These are phyloP conservation scores for Pseudorectes ferrugineus DNA, from an alignment of 2,113 vertebrate genomes.

Conservation along the genomic window DNA sequence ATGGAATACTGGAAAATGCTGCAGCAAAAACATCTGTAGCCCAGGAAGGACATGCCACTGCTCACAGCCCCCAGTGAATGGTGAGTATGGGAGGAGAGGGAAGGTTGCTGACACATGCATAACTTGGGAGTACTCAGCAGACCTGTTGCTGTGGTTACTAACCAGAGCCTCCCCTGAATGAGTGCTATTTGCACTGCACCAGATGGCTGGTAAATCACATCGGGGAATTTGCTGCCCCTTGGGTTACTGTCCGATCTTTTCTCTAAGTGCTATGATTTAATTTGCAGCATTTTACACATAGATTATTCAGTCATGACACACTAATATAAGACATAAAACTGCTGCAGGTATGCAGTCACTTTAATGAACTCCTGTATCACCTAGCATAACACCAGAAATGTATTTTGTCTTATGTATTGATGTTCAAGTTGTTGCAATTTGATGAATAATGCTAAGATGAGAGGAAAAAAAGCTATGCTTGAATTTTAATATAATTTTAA, in stretches of 20 bases:
- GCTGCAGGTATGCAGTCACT: neutral
- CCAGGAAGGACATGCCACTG: neutral
- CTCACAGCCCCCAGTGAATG: neutral
- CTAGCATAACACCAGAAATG: neutral
- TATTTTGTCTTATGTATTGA: neutral
- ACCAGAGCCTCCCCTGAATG: neutral
- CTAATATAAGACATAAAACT: neutral
- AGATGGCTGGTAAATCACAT: constrained; percentile 13
- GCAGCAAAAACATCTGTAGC: neutral
- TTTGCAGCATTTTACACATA: neutral
- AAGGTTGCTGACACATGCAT: neutral
- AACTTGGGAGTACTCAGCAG: constrained; percentile 9
- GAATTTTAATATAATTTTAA: neutral
- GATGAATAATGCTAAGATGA: neutral
- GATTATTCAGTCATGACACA: neutral
- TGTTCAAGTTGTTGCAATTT: neutral
- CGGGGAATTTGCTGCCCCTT: neutral
- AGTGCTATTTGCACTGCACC: constrained; percentile 1
- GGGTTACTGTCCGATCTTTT: neutral
- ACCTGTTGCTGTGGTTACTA: constrained; percentile 67
- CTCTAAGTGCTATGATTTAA: neutral
- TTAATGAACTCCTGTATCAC: neutral
- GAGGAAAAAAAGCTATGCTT: neutral
- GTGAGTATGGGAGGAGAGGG: neutral
- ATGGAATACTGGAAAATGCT: neutral